Base-by-base conservation (phyloP, 1,140 invertebrate genomes). In the Andricus grossulariae region DNA sequence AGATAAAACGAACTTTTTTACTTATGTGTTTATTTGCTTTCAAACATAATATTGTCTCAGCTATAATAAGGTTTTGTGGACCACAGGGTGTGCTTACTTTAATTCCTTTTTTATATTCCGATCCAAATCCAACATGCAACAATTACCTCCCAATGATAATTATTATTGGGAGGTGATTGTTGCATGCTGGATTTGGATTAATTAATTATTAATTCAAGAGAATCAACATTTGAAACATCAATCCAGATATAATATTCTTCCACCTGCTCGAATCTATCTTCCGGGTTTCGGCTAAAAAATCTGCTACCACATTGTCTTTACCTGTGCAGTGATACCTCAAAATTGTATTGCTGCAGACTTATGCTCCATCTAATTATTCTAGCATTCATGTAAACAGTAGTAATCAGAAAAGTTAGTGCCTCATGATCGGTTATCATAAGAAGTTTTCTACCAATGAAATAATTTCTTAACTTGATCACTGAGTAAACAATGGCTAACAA, bases 1-100 rank as follows among this genome's bases (percentile, higher is more conserved):
- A 13, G 18, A 50, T 1, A 74, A 6, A 2, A 78, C 60, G 16
- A 16, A 45, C 7, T 2, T 57, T 73, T 72, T 77, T 4, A 72
- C 21, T 5, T 72, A 16, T 4, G 25, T 10, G 32, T 49, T 50
- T 51, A 74, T 78, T 39, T n/a, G 8, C n/a, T 39, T 73, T 72
- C 72, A 78, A 10, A 16, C 54, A 49, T 32, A 78, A 52, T 52
- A 71, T 18, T 51, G 11, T 19, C 19, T 45, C 11, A 78, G 15
- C 7, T 72, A 10, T 5, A 6, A 12, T 10, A 25, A 71, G 4
- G 76, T 78, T 45, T 78, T 74, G 50, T 51, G 52, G 15, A 70
- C 60, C 13, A 55, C 76, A 5, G 39, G 49, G 32, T 78, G 76
- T 10, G 60, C 72, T 2, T 66, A 50, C 16, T 71, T 49, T 5